Conservation (phyloP, 2,113 vertebrate genomes). For the Corynorhinus townsendii region DNA sequence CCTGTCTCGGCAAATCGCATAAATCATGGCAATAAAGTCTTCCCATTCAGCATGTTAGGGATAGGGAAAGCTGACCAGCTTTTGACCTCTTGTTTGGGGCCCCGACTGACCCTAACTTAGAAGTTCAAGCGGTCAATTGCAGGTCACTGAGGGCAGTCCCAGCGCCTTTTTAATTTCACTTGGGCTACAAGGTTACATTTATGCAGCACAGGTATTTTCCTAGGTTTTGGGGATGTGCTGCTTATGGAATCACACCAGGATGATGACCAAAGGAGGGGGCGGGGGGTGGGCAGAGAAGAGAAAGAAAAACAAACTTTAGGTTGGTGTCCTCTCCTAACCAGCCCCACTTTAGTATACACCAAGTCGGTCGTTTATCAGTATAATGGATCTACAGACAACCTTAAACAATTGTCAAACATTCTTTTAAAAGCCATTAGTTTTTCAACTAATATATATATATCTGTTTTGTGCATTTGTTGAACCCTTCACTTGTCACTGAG, state of each 20-base stretch:
- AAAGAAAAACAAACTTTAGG: background rate
- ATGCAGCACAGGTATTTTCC: conserved; percentile 76
- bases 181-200: conserved; percentile 81
- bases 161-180: conserved; percentile 81
- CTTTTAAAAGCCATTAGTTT: conserved; percentile 90
- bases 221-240: conserved; percentile 29
- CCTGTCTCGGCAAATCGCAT: conserved; percentile 90
- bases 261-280: background rate
- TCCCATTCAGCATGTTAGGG: conserved; percentile 83
- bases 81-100: conserved; percentile 92
- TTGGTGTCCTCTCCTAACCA: conserved; percentile 58
- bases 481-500: conserved; percentile 84
- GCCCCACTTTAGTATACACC: conserved; percentile 59
- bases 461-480: conserved; percentile 85
- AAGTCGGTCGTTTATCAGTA: conserved; percentile 85
- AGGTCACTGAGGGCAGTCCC: conserved; percentile 87
- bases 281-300: fast-evolving
- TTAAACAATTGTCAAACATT: conserved; percentile 93
- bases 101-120: conserved; percentile 89
- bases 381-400: conserved; percentile 88
- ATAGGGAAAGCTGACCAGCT: conserved; percentile 88
- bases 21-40: conserved; percentile 93
- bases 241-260: conserved; percentile 40
- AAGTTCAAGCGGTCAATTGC: conserved; percentile 97
- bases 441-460: conserved; percentile 85